phyloP scores from a whole-genome alignment of 1,140 invertebrate genomes.

The Apis cerana region DNA sequence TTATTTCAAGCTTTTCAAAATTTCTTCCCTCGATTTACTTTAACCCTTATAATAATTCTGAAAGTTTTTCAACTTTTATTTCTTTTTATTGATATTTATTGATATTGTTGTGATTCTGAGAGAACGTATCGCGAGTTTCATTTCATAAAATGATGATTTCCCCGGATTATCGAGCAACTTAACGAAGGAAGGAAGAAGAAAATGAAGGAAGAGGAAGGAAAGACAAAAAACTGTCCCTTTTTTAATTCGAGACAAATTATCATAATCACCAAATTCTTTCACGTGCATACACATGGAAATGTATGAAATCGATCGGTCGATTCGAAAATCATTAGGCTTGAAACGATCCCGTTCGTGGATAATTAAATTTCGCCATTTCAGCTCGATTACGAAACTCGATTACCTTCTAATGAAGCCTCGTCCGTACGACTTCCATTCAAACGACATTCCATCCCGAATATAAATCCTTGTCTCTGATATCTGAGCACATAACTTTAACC shows the following conservation, averaged over 20 bases:
- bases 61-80: no score
- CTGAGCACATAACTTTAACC: no score
- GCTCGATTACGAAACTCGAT: conserved; percentile 15
- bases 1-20: no score
- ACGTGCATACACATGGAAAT: not conserved
- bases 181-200: not conserved
- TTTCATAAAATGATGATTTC: not conserved
- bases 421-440: not conserved
- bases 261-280: not conserved
- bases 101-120: not conserved
- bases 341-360: not conserved
- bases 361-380: conserved; percentile 9
- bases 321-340: not conserved
- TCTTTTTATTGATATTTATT: not conserved
- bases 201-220: not conserved
- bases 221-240: no score
- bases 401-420: not conserved
- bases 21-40: no score
- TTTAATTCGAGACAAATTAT: not conserved
- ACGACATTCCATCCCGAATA: not conserved
- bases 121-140: not conserved
- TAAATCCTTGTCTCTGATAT: not conserved
- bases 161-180: not conserved
- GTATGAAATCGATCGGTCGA: not conserved
- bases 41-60: no score